A percentile compares a stretch with the other conserved stretches of the same genome.
Evolutionary conservation across 1,140 invertebrate species (phyloP).

Genomic region (Drosophila sproati): DNA sequence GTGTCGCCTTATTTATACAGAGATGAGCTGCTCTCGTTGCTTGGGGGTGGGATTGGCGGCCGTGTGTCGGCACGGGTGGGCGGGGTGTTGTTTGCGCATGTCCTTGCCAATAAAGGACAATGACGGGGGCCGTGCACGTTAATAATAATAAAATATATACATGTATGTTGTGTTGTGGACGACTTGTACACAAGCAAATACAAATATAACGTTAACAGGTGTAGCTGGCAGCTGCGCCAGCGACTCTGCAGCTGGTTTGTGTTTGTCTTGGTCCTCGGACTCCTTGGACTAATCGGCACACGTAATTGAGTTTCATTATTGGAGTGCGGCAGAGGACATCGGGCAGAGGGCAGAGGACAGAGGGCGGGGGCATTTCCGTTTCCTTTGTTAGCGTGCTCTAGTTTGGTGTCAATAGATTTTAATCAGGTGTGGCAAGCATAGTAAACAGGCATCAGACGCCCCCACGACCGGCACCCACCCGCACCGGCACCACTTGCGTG

Average conservation of each 20-base stretch:
- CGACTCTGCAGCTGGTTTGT: conserved; percentile 69
- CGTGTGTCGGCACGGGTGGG: conserved; percentile 34
- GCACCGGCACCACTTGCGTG: neutral
- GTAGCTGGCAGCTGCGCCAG: conserved; percentile 56
- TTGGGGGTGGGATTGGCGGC: conserved; percentile 10
- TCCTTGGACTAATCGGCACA: conserved; percentile 26
- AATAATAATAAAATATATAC: conserved; percentile 52
- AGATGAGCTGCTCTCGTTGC: conserved; percentile 31
- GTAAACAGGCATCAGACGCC: conserved; percentile 56
- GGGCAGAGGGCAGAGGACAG: conserved; percentile 12
- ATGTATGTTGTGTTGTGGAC: neutral
- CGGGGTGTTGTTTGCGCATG: conserved; percentile 71
- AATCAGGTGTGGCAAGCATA: conserved; percentile 79
- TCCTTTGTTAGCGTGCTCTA: conserved; percentile 71
- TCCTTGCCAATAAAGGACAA: conserved; percentile 45
- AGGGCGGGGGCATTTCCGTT: conserved; percentile 42
- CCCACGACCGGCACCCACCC: neutral
- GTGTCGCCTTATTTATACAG: conserved; percentile 67
- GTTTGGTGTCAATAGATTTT: conserved; percentile 78
- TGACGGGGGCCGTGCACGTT: neutral
- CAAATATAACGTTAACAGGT: conserved; percentile 77
- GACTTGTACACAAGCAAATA: conserved; percentile 50
- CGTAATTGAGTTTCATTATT: conserved; percentile 75
- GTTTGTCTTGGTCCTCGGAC: conserved; percentile 51
- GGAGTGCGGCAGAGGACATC: no score